Evolutionary conservation across 2,888 invertebrate genomes (phyloP), one percentile per base, ranked within the genome.

Genomic region (Nymphalis polychloros): DNA sequence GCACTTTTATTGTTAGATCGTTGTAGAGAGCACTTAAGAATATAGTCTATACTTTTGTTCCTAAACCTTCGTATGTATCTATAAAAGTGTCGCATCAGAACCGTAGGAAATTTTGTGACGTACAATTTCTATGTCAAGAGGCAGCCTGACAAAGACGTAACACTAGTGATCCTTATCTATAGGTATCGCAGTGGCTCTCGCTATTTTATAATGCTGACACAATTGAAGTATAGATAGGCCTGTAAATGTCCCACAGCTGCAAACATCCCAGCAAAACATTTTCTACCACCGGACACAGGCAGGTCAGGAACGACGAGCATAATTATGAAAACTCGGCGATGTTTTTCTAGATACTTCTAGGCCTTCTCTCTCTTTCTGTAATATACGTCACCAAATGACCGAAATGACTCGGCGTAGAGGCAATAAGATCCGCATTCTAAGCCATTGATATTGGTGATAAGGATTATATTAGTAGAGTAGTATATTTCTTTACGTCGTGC

Each of bases 31-130:
- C 55, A 31, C 55, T 62, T 17, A 8, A 55, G 48, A 49, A 62
- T 61, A 61, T 41, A 61, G 60, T 19, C 62, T 47, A 53, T 10
- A 52, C 66, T 57, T 47, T 66, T 61, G 66, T 61, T 65, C 61
- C 23, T 35, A 62, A 62, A 35, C 61, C 23, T 53, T 17, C 27
- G 17, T 16, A 23, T 23, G 23, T 57, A 19, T 4, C 41, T 35
- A 57, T 41, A 41, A 57, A 41, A 41, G 35, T 41, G 17, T 31
- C 31, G 4, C 57, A 41, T 31, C 31, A 7, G 35, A 31, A 7
- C 52, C n/a, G 27, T 41, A 19, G 57, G n/a, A n/a, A 35, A 57
- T 57, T 57, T 41, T 57, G 41, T 35, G 57, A 41, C 57, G 57
- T 41, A 19, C 41, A 41, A 57, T 57, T 57, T 57, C 41, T 57